Conservation (phyloP, 2,113 vertebrate genomes). For the Ammodytes marinus region DNA sequence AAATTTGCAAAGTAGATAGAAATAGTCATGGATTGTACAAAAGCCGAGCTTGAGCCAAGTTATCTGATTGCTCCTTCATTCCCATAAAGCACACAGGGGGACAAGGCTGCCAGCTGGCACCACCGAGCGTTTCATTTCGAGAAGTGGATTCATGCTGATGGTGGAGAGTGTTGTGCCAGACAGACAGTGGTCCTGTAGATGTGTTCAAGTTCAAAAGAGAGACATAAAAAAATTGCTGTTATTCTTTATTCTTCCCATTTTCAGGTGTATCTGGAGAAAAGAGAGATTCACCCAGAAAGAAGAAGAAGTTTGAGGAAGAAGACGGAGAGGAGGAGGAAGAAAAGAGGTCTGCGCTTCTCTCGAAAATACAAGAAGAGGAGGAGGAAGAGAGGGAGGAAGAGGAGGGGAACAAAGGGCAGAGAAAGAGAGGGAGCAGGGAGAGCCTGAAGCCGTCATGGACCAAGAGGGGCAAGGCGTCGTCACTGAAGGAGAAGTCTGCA, state of each 20-base stretch:
- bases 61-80: constrained; percentile 39
- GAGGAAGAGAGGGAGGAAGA: constrained; percentile 24
- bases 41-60: constrained; percentile 39
- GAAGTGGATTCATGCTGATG: constrained; percentile 72
- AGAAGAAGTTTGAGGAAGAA: constrained; percentile 12
- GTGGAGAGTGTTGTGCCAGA: constrained; percentile 29
- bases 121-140: constrained; percentile 64
- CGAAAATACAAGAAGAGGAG: constrained; percentile 3
- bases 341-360: constrained; percentile 30
- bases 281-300: constrained; percentile 28
- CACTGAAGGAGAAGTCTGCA: constrained; percentile 53
- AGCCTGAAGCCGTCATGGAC: constrained; percentile 83
- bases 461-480: constrained; percentile 80
- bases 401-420: constrained; percentile 42
- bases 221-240: neutral
- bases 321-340: constrained; percentile 66
- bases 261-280: constrained; percentile 57
- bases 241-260: constrained; percentile 14
- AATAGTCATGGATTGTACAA: constrained; percentile 21
- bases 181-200: neutral
- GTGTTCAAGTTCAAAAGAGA: constrained; percentile 15
- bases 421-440: constrained; percentile 62
- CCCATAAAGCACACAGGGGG: constrained; percentile 50
- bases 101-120: constrained; percentile 73
- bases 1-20: constrained; percentile 6